Base-by-base conservation (phyloP, 2,797 vertebrate genomes). In the Numenius phaeopus region DNA sequence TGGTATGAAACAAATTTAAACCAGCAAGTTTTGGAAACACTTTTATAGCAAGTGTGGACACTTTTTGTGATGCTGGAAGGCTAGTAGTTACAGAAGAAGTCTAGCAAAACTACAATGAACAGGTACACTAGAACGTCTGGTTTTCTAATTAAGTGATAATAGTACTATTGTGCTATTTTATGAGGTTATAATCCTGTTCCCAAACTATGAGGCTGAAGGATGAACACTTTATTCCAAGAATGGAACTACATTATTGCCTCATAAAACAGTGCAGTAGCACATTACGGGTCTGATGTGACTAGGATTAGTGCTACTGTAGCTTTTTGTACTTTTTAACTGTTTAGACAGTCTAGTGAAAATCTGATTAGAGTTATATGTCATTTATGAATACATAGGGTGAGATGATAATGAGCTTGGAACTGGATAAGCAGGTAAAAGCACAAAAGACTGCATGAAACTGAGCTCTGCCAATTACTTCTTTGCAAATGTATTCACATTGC, bases 101-200 rank as follows among this genome's bases (percentile, higher is more conserved):
- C 44, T 79, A 82, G 55, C 66, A 90, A 93, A 93, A 44, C 29
- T 64, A 44, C 23, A 89, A 62, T 64, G 91, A 91, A 87, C 44
- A 92, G 39, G 26, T 70, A 70, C 14, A 80, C 22, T 57, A 55
- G 40, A 77, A 93, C 42, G 7, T 50, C 61, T 87, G 21, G 10
- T 59, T 86, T 93, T 90, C 39, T 94, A 94, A 90, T 87, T 95
- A 92, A 40, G 39, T 84, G 39, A 40, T 69, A 77, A 83, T 66
- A 55, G 42, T 49, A 73, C 49, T 44, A 58, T 86, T 90, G 49
- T 86, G 40, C 3, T 82, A 7, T 54, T 94, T 96, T 80, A 83
- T 71, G 76, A 77, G 84, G 57, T 83, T 64, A 89, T 96, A 90
- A 94, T 72, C 32, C 39, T 42, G 55, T 69, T 96, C 62, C 32